Percentiles rank a stretch among this genome's conserved stretches.
These are phyloP conservation scores for Phytoseiulus persimilis DNA, from an alignment of 2,888 invertebrate species.

Conservation along the genomic window DNA sequence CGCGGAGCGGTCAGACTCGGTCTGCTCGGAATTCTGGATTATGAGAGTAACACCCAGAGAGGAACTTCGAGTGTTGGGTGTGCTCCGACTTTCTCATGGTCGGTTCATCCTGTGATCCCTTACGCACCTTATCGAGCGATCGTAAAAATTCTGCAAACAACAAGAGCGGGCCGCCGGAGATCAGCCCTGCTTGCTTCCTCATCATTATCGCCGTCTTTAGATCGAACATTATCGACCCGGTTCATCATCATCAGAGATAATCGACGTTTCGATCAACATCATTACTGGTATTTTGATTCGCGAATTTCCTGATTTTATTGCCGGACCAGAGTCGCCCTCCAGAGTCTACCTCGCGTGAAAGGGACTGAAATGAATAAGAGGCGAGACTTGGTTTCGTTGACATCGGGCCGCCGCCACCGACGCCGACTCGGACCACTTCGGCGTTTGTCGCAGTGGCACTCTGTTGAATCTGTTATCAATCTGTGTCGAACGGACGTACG, in stretches of 20 bases:
- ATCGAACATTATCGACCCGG: background rate
- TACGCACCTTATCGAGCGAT: background rate
- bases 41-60: too few relatives aligned
- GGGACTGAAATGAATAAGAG: background rate
- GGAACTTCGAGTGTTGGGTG: too few relatives aligned
- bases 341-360: background rate
- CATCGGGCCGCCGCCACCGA: background rate
- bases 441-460: background rate
- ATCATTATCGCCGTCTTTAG: background rate
- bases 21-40: too few relatives aligned
- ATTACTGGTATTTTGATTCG: background rate
- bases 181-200: background rate
- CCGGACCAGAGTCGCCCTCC: background rate
- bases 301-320: background rate
- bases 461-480: background rate
- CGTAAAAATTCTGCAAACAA: background rate
- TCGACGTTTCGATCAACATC: background rate
- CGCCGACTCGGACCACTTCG: background rate
- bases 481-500: background rate
- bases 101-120: too few relatives aligned
- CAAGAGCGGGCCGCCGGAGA: background rate
- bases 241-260: background rate
- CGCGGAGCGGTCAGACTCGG: too few relatives aligned
- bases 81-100: too few relatives aligned
- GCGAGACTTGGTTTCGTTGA: background rate